These are phyloP conservation scores for Dysdera silvatica DNA, from an alignment of 1,140 invertebrate genomes.

Conservation along the genomic window DNA sequence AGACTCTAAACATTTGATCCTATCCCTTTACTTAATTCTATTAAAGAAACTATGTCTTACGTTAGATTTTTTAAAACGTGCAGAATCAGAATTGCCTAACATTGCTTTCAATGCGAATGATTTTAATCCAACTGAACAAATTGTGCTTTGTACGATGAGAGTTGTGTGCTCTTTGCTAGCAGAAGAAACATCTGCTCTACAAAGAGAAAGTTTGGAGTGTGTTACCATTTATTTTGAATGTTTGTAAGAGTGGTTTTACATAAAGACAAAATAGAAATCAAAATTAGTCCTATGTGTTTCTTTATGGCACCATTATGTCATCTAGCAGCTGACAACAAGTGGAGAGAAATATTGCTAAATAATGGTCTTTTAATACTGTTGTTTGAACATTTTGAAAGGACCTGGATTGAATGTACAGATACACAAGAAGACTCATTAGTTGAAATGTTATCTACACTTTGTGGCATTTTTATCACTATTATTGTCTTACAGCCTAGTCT, in stretches of 20 bases:
- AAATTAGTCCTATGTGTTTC: conserved; percentile 56
- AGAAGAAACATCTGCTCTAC: conserved; percentile 82
- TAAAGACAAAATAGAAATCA: conserved; percentile 47
- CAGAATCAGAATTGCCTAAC: neutral
- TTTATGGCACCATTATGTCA: conserved; percentile 81
- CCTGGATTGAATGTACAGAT: conserved; percentile 11
- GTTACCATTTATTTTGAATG: conserved; percentile 42
- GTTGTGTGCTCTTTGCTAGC: conserved; percentile 79
- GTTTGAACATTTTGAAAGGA: conserved; percentile 36
- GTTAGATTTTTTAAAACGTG: conserved; percentile 18
- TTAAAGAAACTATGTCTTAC: conserved; percentile 53
- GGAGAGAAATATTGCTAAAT: conserved; percentile 68
- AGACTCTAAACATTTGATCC: conserved; percentile 80
- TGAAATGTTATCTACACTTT: conserved; percentile 61
- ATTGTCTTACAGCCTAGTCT: conserved; percentile 74
- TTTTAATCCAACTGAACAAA: no score
- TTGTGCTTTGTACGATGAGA: conserved; percentile 71
- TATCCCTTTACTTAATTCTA: conserved; percentile 68
- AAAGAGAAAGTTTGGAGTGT: conserved; percentile 65
- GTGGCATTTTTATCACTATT: conserved; percentile 86
- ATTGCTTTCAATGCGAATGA: no score
- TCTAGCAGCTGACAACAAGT: conserved; percentile 77
- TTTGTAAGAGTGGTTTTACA: conserved; percentile 44
- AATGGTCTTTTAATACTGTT: conserved; percentile 42
- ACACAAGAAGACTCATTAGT: neutral